phyloP scores from a whole-genome alignment of 2,888 invertebrate genomes.

The Metacarcinus magister region DNA sequence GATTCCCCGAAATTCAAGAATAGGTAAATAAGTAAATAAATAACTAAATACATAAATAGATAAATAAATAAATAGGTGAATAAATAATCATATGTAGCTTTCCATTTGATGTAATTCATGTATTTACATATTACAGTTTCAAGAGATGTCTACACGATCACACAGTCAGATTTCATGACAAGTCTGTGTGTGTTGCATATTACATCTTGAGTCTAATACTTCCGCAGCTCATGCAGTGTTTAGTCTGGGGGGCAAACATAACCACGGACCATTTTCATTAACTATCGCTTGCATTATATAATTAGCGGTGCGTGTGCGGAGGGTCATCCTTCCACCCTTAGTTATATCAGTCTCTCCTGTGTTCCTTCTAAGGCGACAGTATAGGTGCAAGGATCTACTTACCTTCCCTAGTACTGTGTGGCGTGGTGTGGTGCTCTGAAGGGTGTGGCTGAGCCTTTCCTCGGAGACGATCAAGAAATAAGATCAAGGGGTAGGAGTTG shows the following conservation, averaged over 20 bases:
- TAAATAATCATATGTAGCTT: neutral
- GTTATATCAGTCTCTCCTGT: neutral
- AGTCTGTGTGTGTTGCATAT: neutral
- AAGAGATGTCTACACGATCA: neutral
- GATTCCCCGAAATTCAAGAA: neutral
- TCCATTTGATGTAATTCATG: neutral
- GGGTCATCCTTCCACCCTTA: neutral
- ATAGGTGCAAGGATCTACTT: neutral
- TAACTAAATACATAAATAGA: neutral
- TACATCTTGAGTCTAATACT: neutral
- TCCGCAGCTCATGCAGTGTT: neutral
- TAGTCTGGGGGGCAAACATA: neutral
- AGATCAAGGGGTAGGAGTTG: too few relatives aligned
- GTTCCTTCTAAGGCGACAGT: neutral
- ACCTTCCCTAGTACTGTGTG: neutral
- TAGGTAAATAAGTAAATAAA: neutral
- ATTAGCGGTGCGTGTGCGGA: neutral
- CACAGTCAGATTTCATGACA: neutral
- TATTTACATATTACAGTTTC: neutral
- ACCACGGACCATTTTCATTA: neutral
- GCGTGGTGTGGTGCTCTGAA: neutral
- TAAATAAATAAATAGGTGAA: neutral
- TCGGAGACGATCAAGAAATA: neutral
- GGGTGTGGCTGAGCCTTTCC: neutral
- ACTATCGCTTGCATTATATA: neutral